These are phyloP conservation scores for Ploceus nigricollis DNA, from an alignment of 2,113 vertebrate species.

Conservation along the genomic window DNA sequence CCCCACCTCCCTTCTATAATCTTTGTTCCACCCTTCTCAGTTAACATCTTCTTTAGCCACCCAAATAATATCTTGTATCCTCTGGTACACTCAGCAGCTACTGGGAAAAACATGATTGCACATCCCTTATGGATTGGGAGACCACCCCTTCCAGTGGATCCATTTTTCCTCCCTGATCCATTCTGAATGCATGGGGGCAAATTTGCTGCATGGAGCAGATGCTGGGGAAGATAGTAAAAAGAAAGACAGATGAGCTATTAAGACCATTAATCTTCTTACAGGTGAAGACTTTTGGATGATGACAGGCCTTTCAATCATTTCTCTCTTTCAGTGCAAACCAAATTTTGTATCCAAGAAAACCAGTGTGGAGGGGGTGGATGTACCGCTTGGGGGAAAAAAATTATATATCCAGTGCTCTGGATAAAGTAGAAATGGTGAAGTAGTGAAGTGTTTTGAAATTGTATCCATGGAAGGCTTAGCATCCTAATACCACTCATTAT, in stretches of 20 bases:
- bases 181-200: accelerated
- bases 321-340: neutral
- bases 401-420: neutral
- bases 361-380: neutral
- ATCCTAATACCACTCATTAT: neutral
- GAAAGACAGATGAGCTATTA: neutral
- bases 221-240: neutral
- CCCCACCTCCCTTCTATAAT: neutral
- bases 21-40: neutral
- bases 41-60: neutral
- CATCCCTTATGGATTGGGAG: neutral
- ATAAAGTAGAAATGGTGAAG: neutral
- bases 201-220: neutral
- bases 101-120: neutral
- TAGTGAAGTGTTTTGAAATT: neutral
- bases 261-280: neutral
- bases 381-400: neutral
- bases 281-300: neutral
- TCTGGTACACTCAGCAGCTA: neutral
- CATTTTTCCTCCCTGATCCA: neutral
- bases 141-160: neutral
- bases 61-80: neutral
- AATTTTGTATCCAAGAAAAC: neutral
- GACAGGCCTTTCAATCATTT: neutral
- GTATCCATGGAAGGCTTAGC: neutral